Base-by-base conservation (phyloP, 2,888 invertebrate species). In the Agrenia bidenticulata region DNA sequence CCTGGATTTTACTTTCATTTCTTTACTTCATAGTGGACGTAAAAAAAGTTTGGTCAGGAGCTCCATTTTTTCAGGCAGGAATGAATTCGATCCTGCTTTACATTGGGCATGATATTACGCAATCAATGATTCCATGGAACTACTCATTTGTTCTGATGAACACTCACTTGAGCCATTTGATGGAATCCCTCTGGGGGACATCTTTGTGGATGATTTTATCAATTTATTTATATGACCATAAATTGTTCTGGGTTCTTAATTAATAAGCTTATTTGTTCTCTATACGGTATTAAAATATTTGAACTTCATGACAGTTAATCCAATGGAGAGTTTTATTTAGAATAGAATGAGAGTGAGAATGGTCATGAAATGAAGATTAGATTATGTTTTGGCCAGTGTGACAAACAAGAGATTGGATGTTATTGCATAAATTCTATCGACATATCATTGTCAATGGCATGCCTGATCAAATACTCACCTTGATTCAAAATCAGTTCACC, bases 61-160 rank as follows among this genome's bases (percentile, higher is more conserved):
- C 86, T 9, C 92, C 92, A 0, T 84, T 92, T 77, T 54, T 54
- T 49, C 64, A 68, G 50, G 58, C 63, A 7, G 68, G 68, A 13
- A 92, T 93, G 86, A 96, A 97, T 81, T 88, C 94, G 23, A 90
- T 94, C 61, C 83, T 92, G 1, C 83, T 96, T 77, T 97, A 95
- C 80, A 84, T 92, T 15, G 94, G 94, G 0, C 94, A 95, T 79
- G 85, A 85, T 17, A 78, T 95, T 1, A 86, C 89, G 73, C 85
- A 86, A 66, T 83, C 51, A 21, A 53, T 66, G 41, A 89, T 95
- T 78, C 95, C 95, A 0, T 90, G 90, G 81, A 88, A 89, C 77
- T 93, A 90, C 90, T 81, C 81, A 1, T 80, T 87, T 17, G 72
- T 17, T 74, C 69, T 69, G 71, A 89, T 89, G 89, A 84, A 86